Percentiles rank a stretch among this genome's conserved stretches.
Conservation (phyloP, 2,797 vertebrate genomes). For the Epinephelus malabaricus region DNA sequence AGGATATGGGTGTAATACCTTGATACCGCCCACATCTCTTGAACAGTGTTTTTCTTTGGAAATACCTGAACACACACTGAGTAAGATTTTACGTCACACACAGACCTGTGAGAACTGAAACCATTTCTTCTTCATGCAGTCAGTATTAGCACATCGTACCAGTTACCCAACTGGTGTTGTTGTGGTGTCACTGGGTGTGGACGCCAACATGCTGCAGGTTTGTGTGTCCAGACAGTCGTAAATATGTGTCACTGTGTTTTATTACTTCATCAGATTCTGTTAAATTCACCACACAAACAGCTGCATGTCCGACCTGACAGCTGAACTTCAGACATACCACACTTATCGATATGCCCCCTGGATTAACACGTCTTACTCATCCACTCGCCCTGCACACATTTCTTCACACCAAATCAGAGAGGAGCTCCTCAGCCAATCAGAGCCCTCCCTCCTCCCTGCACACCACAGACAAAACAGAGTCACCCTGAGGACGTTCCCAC, state of each 20-base stretch:
- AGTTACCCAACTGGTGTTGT: background rate
- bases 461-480: constrained; percentile 33
- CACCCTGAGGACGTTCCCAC: constrained; percentile 14
- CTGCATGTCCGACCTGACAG: background rate
- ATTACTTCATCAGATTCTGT: background rate
- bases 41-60: no score
- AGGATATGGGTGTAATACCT: no score
- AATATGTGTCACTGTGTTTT: background rate
- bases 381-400: constrained; percentile 20
- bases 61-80: no score
- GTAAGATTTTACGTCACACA: background rate
- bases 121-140: background rate
- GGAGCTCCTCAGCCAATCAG: constrained; percentile 54
- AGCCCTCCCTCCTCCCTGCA: constrained; percentile 13
- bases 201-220: background rate
- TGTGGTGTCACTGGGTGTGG: constrained; percentile 1
- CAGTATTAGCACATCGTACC: background rate
- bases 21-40: no score
- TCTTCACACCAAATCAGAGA: constrained; percentile 34
- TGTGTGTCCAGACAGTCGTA: background rate
- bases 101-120: background rate
- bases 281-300: constrained; percentile 18
- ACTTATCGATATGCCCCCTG: background rate
- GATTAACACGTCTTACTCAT: constrained; percentile 49
- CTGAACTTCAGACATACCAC: constrained; percentile 6